Percentiles rank a stretch among this genome's conserved stretches.
These are phyloP conservation scores for Melanargia galathea DNA, from an alignment of 2,888 invertebrate species.

Conservation along the genomic window DNA sequence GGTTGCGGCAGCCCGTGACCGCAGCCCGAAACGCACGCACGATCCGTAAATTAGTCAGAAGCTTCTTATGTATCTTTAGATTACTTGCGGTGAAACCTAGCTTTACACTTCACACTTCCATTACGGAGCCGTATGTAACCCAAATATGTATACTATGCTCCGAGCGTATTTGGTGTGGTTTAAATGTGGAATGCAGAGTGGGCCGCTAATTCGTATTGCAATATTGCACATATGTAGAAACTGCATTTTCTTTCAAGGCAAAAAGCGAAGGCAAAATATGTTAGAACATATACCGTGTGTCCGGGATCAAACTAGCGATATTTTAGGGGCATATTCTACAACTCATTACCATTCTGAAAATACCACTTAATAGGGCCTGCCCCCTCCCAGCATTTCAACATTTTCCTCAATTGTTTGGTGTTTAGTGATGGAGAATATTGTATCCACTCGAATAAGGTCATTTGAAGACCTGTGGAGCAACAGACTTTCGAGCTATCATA, in stretches of 20 bases:
- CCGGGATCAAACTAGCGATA: too few relatives aligned
- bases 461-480: too few relatives aligned
- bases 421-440: too few relatives aligned
- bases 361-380: too few relatives aligned
- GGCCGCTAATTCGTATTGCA: slow-evolving; percentile 70
- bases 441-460: too few relatives aligned
- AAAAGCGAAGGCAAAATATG: background rate
- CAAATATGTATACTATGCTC: slow-evolving; percentile 61
- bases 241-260: background rate
- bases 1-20: slow-evolving; percentile 69
- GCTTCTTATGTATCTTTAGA: slow-evolving; percentile 63
- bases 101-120: slow-evolving; percentile 62
- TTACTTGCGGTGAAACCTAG: slow-evolving; percentile 72
- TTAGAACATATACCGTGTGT: too few relatives aligned
- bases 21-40: slow-evolving; percentile 71
- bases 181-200: slow-evolving; percentile 64
- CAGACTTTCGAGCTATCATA: too few relatives aligned
- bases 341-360: too few relatives aligned
- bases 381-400: too few relatives aligned
- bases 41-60: slow-evolving; percentile 70
- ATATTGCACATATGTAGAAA: slow-evolving; percentile 53
- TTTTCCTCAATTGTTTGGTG: too few relatives aligned
- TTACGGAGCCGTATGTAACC: slow-evolving; percentile 74
- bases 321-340: too few relatives aligned
- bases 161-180: slow-evolving; percentile 65